Base-by-base conservation (phyloP, 2,888 invertebrate genomes). In the Bibio marci region DNA sequence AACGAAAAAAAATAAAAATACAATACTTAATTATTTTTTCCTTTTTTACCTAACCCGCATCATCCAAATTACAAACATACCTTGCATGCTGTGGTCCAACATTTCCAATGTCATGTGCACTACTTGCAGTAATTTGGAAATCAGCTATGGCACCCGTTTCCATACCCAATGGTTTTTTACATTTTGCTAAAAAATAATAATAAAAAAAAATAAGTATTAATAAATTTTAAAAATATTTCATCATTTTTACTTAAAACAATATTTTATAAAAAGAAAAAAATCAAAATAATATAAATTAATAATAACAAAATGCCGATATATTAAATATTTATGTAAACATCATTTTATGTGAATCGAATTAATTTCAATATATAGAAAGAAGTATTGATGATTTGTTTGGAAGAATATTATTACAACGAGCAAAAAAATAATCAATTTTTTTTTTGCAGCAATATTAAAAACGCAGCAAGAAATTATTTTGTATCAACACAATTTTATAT, bases 41-140 rank as follows among this genome's bases (percentile, higher is more conserved):
- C n/a, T n/a, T n/a, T n/a, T n/a, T n/a, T n/a, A n/a, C n/a, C n/a
- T n/a, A n/a, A n/a, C n/a, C n/a, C n/a, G n/a, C n/a, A n/a, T n/a
- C n/a, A n/a, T n/a, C n/a, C n/a, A n/a, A n/a, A n/a, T n/a, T n/a
- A n/a, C n/a, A n/a, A 32, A 43, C 35, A 35, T 62, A 83, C 86
- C 86, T 76, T 58, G 79, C 81, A 59, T 79, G 77, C 54, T 79
- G 76, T 28, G 86, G 82, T 50, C 86, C 86, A 46, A 85, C 83
- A 57, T 76, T 80, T 51, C 74, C 75, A 48, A 72, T 70, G 59
- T 85, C 83, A 62, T 82, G 83, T 50, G 80, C 77, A 41, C 83
- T 82, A 57, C 81, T 83, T 43, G 85, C 82, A 43, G 76, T 71
- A 60, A 86, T 75, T 59, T 80, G 79, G 50, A 70, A 67, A 64